A percentile compares a stretch with the other conserved stretches of the same genome.
Conservation (phyloP, 2,797 vertebrate species). For the Oophaga sylvatica region DNA sequence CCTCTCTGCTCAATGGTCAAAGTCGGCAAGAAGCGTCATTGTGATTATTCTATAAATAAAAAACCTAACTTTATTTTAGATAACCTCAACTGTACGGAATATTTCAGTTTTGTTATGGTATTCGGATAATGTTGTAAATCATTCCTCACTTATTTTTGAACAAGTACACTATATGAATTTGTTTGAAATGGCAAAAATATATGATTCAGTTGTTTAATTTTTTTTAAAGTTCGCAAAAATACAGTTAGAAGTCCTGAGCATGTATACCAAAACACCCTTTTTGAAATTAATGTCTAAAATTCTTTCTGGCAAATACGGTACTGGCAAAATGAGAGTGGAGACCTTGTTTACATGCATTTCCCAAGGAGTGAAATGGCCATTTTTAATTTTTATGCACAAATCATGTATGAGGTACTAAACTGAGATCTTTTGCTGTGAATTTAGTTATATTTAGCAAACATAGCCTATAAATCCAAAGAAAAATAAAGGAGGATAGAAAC, state of each 20-base stretch:
- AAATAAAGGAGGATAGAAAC: too few species aligned
- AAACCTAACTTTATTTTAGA: background rate
- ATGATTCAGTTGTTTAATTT: background rate
- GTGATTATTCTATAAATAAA: constrained; percentile 67
- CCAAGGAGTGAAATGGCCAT: background rate
- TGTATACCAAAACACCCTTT: background rate
- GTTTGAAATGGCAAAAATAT: background rate
- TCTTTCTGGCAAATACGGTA: background rate
- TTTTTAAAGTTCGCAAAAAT: background rate
- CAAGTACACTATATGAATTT: background rate
- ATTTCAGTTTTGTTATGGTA: background rate
- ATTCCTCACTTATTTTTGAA: background rate
- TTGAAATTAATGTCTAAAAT: background rate
- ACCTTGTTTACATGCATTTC: background rate
- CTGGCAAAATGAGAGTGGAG: background rate
- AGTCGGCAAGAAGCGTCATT: constrained; percentile 81
- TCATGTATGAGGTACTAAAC: background rate
- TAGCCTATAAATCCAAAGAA: background rate
- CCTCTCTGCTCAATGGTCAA: constrained; percentile 77
- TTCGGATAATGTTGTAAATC: background rate
- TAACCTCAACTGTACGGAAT: background rate
- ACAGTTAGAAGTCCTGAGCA: background rate
- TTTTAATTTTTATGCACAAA: background rate
- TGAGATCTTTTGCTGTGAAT: background rate
- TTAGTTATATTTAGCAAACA: background rate